Evolutionary conservation across 1,140 invertebrate species (phyloP), one percentile per base, ranked within the genome.

Genomic region (Drosophila navojoa): DNA sequence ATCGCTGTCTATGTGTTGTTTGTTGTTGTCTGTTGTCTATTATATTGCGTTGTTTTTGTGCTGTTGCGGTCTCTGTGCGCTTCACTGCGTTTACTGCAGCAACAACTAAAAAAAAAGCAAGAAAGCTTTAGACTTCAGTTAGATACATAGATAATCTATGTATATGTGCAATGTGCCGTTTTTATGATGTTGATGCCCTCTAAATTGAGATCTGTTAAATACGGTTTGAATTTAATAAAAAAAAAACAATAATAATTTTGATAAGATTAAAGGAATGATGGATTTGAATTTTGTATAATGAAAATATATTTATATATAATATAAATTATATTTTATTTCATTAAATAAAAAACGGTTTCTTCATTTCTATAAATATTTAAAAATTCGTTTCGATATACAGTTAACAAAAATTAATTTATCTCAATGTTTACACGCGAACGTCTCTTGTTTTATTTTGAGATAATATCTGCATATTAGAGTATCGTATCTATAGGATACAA

Each of bases 401-500:
- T 29, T 29, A 29, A 5, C n/a, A 5, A 7, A 7, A 35, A 35
- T 9, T 35, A 1, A 6, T 38, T 11, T 38, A 38, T 38, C 11
- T 50, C 60, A 52, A 52, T 66, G 19, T 58, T 66, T 42, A 66
- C 45, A 58, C 38, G 59, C 25, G 15, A 40, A 16, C 32, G 60
- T 52, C 44, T 60, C 35, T 59, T 52, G 54, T 44, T 58, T 59
- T 59, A 27, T 32, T 19, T 40, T 15, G 27, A 58, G 55, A 32
- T 42, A 50, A 29, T 38, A 40, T 19, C 53, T 35, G 32, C 27
- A 45, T 42, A 52, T 67, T 71, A 29, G 11, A 58, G 45, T 44
- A 53, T 49, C 63, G 62, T 80, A 76, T 81, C 60, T 72, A 52
- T 72, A 42, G 49, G 68, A 66, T 81, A 79, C 80, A 61, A 44